Percentiles rank a stretch among this genome's conserved stretches.
phyloP scores from a whole-genome alignment of 2,888 invertebrate species.

The Heliconius erato region DNA sequence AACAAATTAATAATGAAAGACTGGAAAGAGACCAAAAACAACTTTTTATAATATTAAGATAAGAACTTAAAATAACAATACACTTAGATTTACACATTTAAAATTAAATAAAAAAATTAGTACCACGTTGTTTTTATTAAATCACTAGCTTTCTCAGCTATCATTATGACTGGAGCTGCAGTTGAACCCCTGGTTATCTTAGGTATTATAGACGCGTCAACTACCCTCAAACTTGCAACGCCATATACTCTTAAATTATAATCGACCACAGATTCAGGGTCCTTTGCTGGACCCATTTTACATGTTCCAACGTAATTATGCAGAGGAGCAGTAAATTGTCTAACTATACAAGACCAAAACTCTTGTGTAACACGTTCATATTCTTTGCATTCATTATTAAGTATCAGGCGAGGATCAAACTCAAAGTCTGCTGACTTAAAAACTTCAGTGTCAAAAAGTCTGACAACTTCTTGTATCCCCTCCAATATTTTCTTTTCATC shows the following conservation, averaged over 20 bases:
- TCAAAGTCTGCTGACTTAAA: conserved; percentile 74
- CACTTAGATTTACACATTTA: conserved; percentile 32
- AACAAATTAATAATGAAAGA: conserved; percentile 77
- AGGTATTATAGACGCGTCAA: conserved; percentile 80
- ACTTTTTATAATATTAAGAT: conserved; percentile 35
- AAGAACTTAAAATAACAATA: conserved; percentile 8
- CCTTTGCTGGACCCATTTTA: conserved; percentile 77
- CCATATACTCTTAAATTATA: conserved; percentile 73
- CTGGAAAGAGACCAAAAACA: conserved; percentile 77
- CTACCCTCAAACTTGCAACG: conserved; percentile 72
- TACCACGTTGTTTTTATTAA: conserved; percentile 82
- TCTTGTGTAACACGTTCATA: conserved; percentile 74
- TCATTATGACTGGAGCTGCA: conserved; percentile 81
- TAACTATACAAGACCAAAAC: conserved; percentile 81
- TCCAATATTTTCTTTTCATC: conserved; percentile 77
- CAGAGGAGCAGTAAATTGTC: conserved; percentile 76
- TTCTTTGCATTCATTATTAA: conserved; percentile 76
- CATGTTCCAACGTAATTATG: conserved; percentile 82
- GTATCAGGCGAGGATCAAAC: conserved; percentile 75
- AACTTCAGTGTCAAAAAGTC: conserved; percentile 79
- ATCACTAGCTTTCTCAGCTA: conserved; percentile 82
- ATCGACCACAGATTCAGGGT: conserved; percentile 78
- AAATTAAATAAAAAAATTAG: conserved; percentile 57
- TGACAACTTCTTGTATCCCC: conserved; percentile 77
- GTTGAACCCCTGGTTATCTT: conserved; percentile 80